These are phyloP conservation scores for Drosophila kepulauana DNA, from an alignment of 1,140 invertebrate genomes.

Conservation along the genomic window DNA sequence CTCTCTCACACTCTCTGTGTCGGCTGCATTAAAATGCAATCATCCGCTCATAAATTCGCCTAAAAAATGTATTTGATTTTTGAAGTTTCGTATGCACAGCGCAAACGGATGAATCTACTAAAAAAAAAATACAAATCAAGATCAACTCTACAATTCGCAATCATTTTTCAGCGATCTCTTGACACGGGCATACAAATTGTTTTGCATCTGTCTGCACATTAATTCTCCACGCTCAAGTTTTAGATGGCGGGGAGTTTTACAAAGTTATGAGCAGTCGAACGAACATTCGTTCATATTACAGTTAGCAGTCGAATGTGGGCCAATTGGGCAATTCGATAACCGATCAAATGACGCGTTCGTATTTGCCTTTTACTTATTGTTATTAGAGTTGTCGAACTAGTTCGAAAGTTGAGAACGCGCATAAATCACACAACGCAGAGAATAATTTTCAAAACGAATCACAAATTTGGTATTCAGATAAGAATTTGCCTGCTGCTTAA, in stretches of 20 bases:
- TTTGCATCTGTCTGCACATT: slow-evolving; percentile 4
- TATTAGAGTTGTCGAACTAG: not conserved
- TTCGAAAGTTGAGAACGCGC: slow-evolving; percentile 7
- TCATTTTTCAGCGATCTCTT: slow-evolving; percentile 7
- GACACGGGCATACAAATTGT: slow-evolving; percentile 35
- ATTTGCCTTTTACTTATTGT: slow-evolving; percentile 6
- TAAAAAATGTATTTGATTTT: slow-evolving; percentile 1
- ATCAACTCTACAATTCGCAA: slow-evolving; percentile 25
- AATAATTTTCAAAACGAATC: not conserved
- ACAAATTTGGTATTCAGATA: not conserved
- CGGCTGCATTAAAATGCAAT: slow-evolving; percentile 11
- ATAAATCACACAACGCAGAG: not conserved
- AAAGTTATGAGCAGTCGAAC: slow-evolving; percentile 16
- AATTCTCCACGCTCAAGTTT: slow-evolving; percentile 8
- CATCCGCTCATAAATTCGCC: slow-evolving; percentile 27
- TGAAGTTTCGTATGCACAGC: slow-evolving; percentile 25
- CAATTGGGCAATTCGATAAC: slow-evolving; percentile 20
- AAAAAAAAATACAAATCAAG: slow-evolving; percentile 9
- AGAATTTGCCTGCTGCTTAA: not conserved
- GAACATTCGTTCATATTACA: slow-evolving; percentile 9
- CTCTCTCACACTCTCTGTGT: not conserved
- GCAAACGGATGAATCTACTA: slow-evolving; percentile 9
- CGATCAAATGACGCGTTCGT: slow-evolving; percentile 3
- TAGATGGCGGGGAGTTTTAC: not conserved
- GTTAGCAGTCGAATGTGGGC: slow-evolving; percentile 21